These are phyloP conservation scores for Lochmaea capreae DNA, from an alignment of 2,888 invertebrate genomes.

Conservation along the genomic window DNA sequence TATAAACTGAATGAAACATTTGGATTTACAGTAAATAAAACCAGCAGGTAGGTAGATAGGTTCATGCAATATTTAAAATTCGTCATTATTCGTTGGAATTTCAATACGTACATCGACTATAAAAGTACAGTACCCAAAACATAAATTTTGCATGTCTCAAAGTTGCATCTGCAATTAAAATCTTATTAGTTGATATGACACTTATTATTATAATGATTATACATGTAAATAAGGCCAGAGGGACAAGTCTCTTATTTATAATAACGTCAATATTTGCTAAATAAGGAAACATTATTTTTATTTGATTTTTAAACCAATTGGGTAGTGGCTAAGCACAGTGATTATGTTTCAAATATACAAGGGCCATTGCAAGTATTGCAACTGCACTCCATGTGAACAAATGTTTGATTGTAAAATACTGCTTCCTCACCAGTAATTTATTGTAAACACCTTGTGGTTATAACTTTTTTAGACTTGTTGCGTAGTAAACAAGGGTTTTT, in stretches of 20 bases:
- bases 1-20: not conserved
- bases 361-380: not conserved
- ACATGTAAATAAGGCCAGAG: too few species aligned
- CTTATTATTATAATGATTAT: not conserved
- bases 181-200: not conserved
- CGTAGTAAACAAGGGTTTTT: not conserved
- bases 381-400: not conserved
- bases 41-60: not conserved
- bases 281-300: not conserved
- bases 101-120: not conserved
- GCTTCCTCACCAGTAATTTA: too few species aligned
- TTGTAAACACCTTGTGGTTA: too few species aligned
- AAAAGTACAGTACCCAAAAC: not conserved
- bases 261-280: not conserved
- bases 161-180: not conserved
- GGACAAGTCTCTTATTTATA: not conserved
- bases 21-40: constrained; percentile 4
- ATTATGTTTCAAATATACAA: not conserved
- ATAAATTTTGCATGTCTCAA: not conserved
- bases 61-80: not conserved
- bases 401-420: not conserved
- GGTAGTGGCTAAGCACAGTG: too few species aligned
- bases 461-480: not conserved
- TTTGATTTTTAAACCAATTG: not conserved
- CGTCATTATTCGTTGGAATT: not conserved